A percentile compares a stretch with the other conserved stretches of the same genome.
Conservation (phyloP, 2,888 invertebrate genomes). For the Notodonta ziczac region DNA sequence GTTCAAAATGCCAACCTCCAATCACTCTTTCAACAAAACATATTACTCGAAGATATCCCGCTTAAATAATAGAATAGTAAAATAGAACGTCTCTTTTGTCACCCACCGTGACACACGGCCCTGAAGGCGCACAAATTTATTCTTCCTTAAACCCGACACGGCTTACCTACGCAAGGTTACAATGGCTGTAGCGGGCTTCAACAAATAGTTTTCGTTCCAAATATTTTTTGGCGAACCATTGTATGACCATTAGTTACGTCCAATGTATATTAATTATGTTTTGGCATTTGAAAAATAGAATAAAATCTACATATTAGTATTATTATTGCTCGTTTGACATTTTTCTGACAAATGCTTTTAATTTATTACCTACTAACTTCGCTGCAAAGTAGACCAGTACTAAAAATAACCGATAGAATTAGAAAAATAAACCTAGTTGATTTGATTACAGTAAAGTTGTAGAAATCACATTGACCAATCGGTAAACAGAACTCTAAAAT, state of each 20-base stretch:
- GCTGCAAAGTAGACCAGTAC: too few species aligned
- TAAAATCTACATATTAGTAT: too few species aligned
- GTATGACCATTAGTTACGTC: constrained; percentile 22
- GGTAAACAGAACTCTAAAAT: background rate
- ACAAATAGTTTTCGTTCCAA: constrained; percentile 25
- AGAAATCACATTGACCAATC: background rate
- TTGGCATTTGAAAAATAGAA: constrained; percentile 17
- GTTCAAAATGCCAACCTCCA: background rate
- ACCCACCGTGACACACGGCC: constrained; percentile 42
- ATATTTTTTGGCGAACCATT: constrained; percentile 32
- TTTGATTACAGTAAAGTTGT: too few species aligned
- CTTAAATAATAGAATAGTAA: constrained; percentile 12
- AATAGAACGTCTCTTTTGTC: constrained; percentile 55
- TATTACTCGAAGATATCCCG: background rate
- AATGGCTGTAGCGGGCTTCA: constrained; percentile 3
- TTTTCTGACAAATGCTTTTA: too few species aligned
- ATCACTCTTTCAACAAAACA: background rate
- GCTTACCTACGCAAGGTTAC: constrained; percentile 21
- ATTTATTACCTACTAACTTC: too few species aligned
- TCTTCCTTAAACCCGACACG: constrained; percentile 26
- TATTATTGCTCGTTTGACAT: too few species aligned
- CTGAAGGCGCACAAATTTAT: constrained; percentile 24
- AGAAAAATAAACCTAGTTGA: too few species aligned
- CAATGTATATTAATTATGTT: constrained; percentile 31
- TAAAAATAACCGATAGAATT: too few species aligned